phyloP scores from a whole-genome alignment of 2,888 invertebrate genomes.

The Lathronympha strigana region DNA sequence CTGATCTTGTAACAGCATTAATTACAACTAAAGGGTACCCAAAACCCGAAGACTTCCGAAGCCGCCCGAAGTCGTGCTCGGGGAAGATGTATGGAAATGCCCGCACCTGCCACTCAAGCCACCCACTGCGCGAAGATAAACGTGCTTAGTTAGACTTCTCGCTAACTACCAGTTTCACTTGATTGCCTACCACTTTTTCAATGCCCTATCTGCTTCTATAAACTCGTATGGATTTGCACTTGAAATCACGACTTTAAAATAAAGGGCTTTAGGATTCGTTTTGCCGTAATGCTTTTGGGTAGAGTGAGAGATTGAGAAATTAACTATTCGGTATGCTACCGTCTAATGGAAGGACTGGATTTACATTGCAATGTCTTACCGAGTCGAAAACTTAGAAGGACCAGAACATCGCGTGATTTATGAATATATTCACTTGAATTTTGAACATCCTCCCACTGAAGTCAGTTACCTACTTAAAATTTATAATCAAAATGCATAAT shows the following conservation, averaged over 20 bases:
- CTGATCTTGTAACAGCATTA: not conserved
- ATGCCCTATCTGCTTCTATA: conserved; percentile 26
- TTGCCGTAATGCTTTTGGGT: not conserved
- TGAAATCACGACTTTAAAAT: not conserved
- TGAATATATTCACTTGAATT: too few species aligned
- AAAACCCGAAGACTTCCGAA: conserved; percentile 33
- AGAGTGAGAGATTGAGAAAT: conserved; percentile 21
- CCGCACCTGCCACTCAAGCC: conserved; percentile 56
- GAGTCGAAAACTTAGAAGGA: not conserved
- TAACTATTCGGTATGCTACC: conserved; percentile 48
- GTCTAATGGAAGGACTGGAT: conserved; percentile 49
- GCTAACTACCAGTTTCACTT: conserved; percentile 47
- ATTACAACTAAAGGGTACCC: not conserved
- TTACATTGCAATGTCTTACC: not conserved
- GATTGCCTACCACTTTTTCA: conserved; percentile 46
- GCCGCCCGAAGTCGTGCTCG: conserved; percentile 35
- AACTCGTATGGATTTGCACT: not conserved
- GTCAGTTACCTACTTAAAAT: too few species aligned
- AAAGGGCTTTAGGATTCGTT: not conserved
- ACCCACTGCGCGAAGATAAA: conserved; percentile 57
- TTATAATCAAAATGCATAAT: too few species aligned
- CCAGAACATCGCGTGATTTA: too few species aligned
- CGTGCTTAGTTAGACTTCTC: conserved; percentile 51
- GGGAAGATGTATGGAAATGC: conserved; percentile 56
- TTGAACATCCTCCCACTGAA: too few species aligned